Evolutionary conservation across 2,113 vertebrate species (phyloP).

Genomic region (Manacus vitellinus): DNA sequence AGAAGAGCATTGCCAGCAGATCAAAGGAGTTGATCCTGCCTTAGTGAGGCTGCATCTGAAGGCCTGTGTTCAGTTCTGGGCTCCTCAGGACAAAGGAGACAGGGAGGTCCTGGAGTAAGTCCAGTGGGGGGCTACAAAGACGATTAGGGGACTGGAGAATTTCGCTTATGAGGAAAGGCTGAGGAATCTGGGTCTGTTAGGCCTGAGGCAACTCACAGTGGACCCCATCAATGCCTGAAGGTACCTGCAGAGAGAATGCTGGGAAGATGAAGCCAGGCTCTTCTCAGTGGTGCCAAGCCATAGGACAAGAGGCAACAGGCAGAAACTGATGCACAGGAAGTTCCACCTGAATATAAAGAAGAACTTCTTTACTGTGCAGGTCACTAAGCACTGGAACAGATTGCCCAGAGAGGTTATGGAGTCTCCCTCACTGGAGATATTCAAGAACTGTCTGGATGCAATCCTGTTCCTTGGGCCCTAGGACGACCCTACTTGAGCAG

Average conservation of each 20-base stretch:
- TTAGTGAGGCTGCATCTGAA: not conserved
- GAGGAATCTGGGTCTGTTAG: not conserved
- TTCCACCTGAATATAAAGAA: not conserved
- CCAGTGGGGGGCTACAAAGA: not conserved
- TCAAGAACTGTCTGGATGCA: not conserved
- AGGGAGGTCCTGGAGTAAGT: not conserved
- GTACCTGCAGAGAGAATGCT: not conserved
- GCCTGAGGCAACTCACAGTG: not conserved
- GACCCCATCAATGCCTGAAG: not conserved
- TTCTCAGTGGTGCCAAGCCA: not conserved
- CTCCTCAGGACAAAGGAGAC: not conserved
- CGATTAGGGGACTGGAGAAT: not conserved
- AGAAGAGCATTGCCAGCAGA: not conserved
- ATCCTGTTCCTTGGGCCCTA: no score
- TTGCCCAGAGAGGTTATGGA: not conserved
- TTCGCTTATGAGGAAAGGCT: not conserved
- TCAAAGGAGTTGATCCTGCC: fast-evolving
- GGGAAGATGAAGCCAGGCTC: not conserved
- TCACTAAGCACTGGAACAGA: not conserved
- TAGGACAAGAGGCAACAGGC: not conserved
- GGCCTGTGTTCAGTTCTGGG: not conserved
- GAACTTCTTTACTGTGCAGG: not conserved
- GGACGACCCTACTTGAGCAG: not conserved
- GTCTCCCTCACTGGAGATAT: not conserved
- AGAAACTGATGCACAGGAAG: not conserved